phyloP scores from a whole-genome alignment of 2,113 vertebrate species.

The Pterocles gutturalis region DNA sequence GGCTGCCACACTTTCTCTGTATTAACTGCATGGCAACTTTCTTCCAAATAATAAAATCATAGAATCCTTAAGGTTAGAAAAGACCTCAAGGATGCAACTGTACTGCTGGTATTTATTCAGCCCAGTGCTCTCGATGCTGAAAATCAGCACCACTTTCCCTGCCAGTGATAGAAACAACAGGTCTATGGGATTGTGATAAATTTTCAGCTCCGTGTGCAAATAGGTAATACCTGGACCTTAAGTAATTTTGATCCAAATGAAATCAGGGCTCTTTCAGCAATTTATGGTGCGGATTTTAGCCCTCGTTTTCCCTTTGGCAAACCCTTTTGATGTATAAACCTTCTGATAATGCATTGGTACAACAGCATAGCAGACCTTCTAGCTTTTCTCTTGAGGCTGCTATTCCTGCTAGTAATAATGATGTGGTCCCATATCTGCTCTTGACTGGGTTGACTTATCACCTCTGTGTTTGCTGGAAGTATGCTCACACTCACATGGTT shows the following conservation, averaged over 20 bases:
- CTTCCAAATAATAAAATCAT: neutral
- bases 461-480: neutral
- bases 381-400: neutral
- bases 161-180: neutral
- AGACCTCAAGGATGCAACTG: no score
- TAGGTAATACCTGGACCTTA: neutral
- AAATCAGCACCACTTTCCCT: neutral
- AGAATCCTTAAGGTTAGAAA: no score
- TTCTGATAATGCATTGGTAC: neutral
- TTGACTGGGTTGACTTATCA: neutral
- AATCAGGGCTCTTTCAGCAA: neutral
- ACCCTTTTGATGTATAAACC: neutral
- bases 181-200: neutral
- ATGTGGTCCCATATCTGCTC: rapidly evolving
- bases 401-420: neutral
- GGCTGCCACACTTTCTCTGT: neutral
- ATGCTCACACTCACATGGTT: rapidly evolving
- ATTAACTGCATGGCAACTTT: neutral
- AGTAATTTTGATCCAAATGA: neutral
- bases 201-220: neutral
- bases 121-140: neutral
- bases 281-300: neutral
- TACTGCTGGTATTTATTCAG: neutral
- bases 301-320: neutral
- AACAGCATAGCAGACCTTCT: neutral